These are phyloP conservation scores for Sapajus apella DNA, from an alignment of 2,113 vertebrate species.

Conservation along the genomic window DNA sequence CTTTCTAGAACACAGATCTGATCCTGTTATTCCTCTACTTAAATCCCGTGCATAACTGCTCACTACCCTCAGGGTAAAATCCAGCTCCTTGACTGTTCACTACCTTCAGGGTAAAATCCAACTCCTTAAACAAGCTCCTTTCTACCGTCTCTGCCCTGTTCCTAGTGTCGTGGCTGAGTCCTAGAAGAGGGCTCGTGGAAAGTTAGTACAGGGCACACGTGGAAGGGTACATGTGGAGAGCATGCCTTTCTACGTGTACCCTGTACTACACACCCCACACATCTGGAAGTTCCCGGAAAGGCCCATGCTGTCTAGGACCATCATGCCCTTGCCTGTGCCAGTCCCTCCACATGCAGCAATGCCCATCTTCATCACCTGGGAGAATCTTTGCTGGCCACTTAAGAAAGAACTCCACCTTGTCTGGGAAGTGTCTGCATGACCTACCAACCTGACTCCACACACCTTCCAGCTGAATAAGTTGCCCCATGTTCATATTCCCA, in stretches of 20 bases:
- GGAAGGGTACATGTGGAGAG: too few species aligned
- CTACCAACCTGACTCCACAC: background rate
- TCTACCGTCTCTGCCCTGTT: background rate
- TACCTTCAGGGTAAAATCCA: background rate
- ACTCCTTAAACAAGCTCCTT: background rate
- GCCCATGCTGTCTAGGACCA: background rate
- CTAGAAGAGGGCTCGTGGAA: too few species aligned
- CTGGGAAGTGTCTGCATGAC: background rate
- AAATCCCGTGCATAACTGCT: background rate
- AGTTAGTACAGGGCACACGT: too few species aligned
- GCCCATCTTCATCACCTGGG: background rate
- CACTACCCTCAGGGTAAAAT: background rate
- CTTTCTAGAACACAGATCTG: conserved; percentile 5
- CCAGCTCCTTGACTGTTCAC: background rate
- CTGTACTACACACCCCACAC: background rate
- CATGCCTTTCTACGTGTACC: too few species aligned
- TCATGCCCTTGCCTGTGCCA: background rate
- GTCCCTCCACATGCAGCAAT: background rate
- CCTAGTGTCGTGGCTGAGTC: background rate
- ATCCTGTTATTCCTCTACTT: background rate
- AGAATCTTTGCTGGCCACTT: background rate
- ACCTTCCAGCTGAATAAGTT: background rate
- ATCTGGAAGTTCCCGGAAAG: background rate
- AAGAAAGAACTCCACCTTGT: background rate
- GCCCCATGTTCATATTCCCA: background rate